Evolutionary conservation across 2,113 vertebrate genomes (phyloP).

Genomic region (Corythaeola cristata): DNA sequence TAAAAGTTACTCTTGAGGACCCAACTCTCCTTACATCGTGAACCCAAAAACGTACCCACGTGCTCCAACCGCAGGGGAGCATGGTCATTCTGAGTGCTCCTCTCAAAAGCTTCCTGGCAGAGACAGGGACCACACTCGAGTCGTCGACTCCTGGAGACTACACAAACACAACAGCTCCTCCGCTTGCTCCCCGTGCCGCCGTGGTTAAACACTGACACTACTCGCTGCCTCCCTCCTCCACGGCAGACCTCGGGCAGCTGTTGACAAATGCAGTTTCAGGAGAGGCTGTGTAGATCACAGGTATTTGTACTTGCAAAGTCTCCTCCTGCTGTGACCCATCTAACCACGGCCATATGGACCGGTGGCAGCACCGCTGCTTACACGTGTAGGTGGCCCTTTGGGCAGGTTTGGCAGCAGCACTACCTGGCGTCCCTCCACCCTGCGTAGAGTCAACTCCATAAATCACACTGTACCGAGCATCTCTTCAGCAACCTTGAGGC

Average conservation of each 20-base stretch:
- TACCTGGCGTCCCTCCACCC: background rate
- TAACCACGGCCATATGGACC: background rate
- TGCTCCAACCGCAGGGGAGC: background rate
- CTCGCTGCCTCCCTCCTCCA: background rate
- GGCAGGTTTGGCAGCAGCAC: background rate
- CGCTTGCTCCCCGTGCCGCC: background rate
- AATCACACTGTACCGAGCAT: background rate
- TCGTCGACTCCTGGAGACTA: background rate
- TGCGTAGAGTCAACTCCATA: background rate
- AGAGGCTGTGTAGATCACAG: background rate
- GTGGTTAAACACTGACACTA: background rate
- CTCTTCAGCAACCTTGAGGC: background rate
- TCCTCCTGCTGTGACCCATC: background rate
- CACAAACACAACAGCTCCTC: background rate
- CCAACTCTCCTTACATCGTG: background rate
- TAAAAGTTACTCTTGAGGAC: background rate
- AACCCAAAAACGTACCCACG: fast-evolving
- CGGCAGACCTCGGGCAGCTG: background rate
- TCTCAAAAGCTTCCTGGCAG: background rate
- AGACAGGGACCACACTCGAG: background rate
- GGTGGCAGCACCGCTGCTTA: background rate
- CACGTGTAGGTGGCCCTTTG: background rate
- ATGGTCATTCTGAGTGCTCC: fast-evolving
- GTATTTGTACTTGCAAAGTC: background rate
- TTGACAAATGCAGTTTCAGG: background rate